These are phyloP conservation scores for Noctua comes DNA, from an alignment of 2,888 invertebrate species.

Conservation along the genomic window DNA sequence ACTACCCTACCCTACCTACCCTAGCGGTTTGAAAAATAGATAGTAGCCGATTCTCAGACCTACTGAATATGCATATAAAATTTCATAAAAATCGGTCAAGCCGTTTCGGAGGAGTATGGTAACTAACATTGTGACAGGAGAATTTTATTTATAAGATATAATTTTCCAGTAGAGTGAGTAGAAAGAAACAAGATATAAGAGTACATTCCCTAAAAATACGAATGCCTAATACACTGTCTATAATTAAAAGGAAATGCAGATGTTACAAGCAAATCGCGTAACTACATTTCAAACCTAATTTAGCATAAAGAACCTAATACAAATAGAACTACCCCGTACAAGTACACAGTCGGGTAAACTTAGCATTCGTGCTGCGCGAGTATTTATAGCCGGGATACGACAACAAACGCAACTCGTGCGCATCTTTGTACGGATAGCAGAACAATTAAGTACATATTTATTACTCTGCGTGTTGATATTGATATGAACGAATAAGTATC, in stretches of 20 bases:
- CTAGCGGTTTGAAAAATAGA: too few species aligned
- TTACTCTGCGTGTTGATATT: not conserved
- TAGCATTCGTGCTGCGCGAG: constrained; percentile 64
- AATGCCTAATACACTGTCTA: not conserved
- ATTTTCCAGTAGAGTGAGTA: too few species aligned
- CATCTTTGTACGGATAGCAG: constrained; percentile 72
- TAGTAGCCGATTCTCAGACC: too few species aligned
- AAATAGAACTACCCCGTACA: constrained; percentile 22
- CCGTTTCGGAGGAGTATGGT: too few species aligned
- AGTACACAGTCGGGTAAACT: constrained; percentile 52
- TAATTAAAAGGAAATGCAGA: not conserved
- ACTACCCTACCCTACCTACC: too few species aligned
- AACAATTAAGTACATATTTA: constrained; percentile 24
- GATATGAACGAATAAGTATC: not conserved
- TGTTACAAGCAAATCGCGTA: not conserved
- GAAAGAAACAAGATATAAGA: not conserved
- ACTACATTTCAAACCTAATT: not conserved
- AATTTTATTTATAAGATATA: too few species aligned
- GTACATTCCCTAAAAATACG: not conserved
- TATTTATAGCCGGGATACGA: constrained; percentile 77
- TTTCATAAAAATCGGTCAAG: too few species aligned
- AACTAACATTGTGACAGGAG: too few species aligned
- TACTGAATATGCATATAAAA: too few species aligned
- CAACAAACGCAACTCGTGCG: constrained; percentile 75
- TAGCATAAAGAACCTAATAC: not conserved